Evolutionary conservation across 2,113 vertebrate genomes (phyloP).

Genomic region (Labeo catla): DNA sequence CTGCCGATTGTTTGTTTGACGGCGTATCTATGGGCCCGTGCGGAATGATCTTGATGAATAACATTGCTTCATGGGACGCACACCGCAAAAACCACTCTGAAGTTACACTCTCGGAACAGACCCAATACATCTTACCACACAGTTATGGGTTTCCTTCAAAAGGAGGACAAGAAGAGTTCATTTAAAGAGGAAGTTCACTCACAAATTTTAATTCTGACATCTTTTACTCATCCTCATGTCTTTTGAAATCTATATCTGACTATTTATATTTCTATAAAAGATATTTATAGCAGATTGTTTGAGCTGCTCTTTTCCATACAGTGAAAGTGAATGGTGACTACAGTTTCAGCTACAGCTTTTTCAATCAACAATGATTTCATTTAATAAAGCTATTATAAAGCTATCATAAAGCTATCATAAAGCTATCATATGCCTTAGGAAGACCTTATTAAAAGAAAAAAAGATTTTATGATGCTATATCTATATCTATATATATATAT

Average conservation of each 20-base stretch:
- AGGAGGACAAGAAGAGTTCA: neutral
- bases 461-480: neutral
- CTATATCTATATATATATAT: no score
- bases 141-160: neutral
- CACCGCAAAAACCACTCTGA: slow-evolving; percentile 6
- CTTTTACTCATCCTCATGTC: neutral
- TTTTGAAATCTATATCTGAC: neutral
- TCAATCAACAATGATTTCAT: neutral
- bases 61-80: slow-evolving; percentile 23
- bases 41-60: slow-evolving; percentile 40
- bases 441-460: neutral
- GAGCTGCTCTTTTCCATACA: neutral
- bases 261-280: neutral
- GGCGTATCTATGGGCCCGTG: slow-evolving; percentile 30
- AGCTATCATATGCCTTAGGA: neutral
- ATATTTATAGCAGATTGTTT: neutral
- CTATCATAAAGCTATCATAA: neutral
- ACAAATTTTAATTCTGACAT: neutral
- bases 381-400: no score
- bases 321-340: neutral
- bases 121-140: neutral
- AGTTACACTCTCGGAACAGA: slow-evolving; percentile 27
- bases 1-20: slow-evolving; percentile 50
- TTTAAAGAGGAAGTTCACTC: neutral
- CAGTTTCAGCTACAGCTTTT: neutral